Evolutionary conservation across 2,113 vertebrate species (phyloP).

Genomic region (Macquaria ambigua): DNA sequence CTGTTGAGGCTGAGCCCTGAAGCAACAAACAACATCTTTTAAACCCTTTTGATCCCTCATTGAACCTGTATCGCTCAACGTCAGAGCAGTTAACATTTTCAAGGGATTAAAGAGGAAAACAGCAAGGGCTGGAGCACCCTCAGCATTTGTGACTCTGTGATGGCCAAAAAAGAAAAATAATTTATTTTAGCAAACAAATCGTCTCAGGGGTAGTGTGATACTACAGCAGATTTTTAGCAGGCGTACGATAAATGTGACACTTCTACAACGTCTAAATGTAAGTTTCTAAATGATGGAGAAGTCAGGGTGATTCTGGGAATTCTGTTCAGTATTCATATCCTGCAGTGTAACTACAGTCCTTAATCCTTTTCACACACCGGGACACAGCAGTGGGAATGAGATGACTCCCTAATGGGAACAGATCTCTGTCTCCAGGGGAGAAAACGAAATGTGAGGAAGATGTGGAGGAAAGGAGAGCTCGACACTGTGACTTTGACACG

Average conservation of each 20-base stretch:
- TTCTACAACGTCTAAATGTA: not conserved
- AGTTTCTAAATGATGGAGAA: not conserved
- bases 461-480: not conserved
- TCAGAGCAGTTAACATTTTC: not conserved
- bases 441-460: conserved; percentile 16
- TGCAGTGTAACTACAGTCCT: not conserved
- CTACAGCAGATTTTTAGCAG: not conserved
- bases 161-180: not conserved
- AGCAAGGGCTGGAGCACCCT: not conserved
- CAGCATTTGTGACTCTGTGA: not conserved
- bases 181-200: not conserved
- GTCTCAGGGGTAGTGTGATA: not conserved
- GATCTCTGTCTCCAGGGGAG: conserved; percentile 19
- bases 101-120: not conserved
- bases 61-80: not conserved
- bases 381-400: not conserved
- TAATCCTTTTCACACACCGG: conserved; percentile 23
- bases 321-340: conserved; percentile 22
- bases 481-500: conserved; percentile 11
- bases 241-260: not conserved
- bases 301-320: conserved; percentile 22
- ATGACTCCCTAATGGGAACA: conserved; percentile 16
- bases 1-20: not conserved
- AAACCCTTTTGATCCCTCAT: not conserved
- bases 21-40: not conserved